A percentile compares a stretch with the other conserved stretches of the same genome.
These are phyloP conservation scores for Arctocebus calabarensis DNA, from an alignment of 2,797 vertebrate species.

Conservation along the genomic window DNA sequence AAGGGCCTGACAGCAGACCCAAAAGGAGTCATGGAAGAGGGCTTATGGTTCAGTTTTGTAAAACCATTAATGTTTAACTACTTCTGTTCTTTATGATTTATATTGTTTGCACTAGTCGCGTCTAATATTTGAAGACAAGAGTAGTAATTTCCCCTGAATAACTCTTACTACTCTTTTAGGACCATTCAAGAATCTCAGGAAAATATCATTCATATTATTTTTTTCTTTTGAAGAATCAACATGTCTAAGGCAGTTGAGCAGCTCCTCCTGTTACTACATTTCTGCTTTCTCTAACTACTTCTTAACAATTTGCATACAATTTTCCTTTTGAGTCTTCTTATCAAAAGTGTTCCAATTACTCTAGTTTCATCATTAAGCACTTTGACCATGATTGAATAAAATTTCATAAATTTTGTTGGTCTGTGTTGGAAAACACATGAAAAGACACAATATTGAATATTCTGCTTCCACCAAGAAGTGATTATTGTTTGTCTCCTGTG, in stretches of 20 bases:
- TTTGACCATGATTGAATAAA: background rate
- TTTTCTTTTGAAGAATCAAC: background rate
- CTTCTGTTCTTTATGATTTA: constrained; percentile 10
- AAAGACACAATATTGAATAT: background rate
- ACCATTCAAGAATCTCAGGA: constrained; percentile 43
- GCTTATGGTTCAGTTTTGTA: constrained; percentile 29
- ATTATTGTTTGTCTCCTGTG: background rate
- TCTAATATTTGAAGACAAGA: constrained; percentile 54
- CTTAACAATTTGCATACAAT: constrained; percentile 33
- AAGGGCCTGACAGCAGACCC: constrained; percentile 17
- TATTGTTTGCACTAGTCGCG: background rate
- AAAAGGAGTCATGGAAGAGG: background rate
- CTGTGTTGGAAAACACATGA: constrained; percentile 43
- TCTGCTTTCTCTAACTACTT: constrained; percentile 27
- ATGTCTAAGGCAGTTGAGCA: background rate
- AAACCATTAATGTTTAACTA: constrained; percentile 25
- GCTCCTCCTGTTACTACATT: background rate
- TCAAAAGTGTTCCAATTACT: background rate
- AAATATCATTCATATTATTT: background rate
- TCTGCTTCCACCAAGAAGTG: background rate
- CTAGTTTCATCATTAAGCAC: constrained; percentile 41
- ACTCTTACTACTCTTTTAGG: background rate
- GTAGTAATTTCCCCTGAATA: constrained; percentile 59
- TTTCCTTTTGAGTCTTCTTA: constrained; percentile 58
- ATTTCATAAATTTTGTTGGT: constrained; percentile 9